Percentiles rank a stretch among this genome's conserved stretches.
Evolutionary conservation across 2,113 vertebrate species (phyloP).

Genomic region (Equus przewalskii): DNA sequence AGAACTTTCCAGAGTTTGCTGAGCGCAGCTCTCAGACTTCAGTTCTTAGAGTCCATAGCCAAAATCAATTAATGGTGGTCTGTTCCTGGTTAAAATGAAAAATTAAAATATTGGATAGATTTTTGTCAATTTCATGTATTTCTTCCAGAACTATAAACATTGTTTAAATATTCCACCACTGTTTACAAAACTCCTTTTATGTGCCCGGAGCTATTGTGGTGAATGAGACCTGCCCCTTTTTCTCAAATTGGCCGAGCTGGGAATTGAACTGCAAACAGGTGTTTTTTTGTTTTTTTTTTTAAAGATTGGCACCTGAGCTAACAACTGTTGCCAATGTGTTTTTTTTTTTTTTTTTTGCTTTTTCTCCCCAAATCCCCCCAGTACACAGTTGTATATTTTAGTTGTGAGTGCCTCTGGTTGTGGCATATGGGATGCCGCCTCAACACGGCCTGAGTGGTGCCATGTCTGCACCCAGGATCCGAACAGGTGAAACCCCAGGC

Average conservation of each 20-base stretch:
- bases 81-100: neutral
- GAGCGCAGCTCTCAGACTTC: neutral
- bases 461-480: too few relatives aligned
- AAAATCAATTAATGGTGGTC: neutral
- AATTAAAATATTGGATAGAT: neutral
- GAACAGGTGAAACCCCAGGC: too few relatives aligned
- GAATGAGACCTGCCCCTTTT: neutral
- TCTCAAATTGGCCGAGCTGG: neutral
- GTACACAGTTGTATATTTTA: too few relatives aligned
- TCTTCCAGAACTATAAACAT: neutral
- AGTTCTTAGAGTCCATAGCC: neutral
- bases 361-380: too few relatives aligned
- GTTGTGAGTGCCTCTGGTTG: too few relatives aligned
- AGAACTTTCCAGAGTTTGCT: neutral
- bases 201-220: neutral
- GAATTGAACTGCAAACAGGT: neutral
- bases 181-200: neutral
- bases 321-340: too few relatives aligned
- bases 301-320: too few relatives aligned
- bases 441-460: too few relatives aligned
- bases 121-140: neutral
- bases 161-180: neutral
- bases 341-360: too few relatives aligned
- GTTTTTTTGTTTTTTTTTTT: too few relatives aligned
- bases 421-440: too few relatives aligned